Percentiles rank a stretch among this genome's conserved stretches.
Conservation (phyloP, 2,888 invertebrate genomes). For the Priapulus caudatus region DNA sequence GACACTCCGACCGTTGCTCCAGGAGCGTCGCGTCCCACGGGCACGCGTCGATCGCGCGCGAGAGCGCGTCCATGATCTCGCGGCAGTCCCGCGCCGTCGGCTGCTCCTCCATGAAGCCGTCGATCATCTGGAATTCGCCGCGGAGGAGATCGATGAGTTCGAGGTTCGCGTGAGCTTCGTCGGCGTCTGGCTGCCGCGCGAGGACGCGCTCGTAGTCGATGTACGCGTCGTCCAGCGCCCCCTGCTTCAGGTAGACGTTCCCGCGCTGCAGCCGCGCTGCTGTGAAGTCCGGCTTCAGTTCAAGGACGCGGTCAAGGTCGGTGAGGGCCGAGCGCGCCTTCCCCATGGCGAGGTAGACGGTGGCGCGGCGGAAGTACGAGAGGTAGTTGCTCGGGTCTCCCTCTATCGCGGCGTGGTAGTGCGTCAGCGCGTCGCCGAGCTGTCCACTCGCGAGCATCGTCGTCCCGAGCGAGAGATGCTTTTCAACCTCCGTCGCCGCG, state of each 20-base stretch:
- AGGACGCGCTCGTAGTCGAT: slow-evolving; percentile 66
- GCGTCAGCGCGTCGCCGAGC: slow-evolving; percentile 84
- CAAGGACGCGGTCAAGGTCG: slow-evolving; percentile 82
- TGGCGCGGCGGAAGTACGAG: slow-evolving; percentile 87
- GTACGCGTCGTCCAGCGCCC: slow-evolving; percentile 65
- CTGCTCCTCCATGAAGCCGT: too few relatives aligned
- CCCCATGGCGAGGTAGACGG: slow-evolving; percentile 86
- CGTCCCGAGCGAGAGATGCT: slow-evolving; percentile 84
- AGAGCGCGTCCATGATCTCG: too few relatives aligned
- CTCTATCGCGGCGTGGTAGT: slow-evolving; percentile 96
- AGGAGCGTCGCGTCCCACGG: slow-evolving; percentile 78
- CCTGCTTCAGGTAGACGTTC: slow-evolving; percentile 71
- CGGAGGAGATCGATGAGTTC: slow-evolving; percentile 21
- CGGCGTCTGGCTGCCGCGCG: slow-evolving; percentile 5
- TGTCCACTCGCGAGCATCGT: slow-evolving; percentile 83
- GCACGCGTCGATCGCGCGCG: too few relatives aligned
- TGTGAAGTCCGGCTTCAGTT: slow-evolving; percentile 85
- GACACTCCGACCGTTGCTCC: slow-evolving; percentile 72
- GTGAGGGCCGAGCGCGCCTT: slow-evolving; percentile 87
- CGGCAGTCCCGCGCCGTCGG: too few relatives aligned
- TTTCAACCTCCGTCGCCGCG: slow-evolving; percentile 56
- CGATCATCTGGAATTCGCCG: slow-evolving; percentile 20
- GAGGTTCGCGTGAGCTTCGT: slow-evolving; percentile 4
- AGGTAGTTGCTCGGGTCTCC: slow-evolving; percentile 90
- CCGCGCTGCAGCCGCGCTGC: slow-evolving; percentile 66